A percentile compares a stretch with the other conserved stretches of the same genome.
Evolutionary conservation across 1,140 invertebrate species (phyloP).

Genomic region (Cyphomyrmex costatus): DNA sequence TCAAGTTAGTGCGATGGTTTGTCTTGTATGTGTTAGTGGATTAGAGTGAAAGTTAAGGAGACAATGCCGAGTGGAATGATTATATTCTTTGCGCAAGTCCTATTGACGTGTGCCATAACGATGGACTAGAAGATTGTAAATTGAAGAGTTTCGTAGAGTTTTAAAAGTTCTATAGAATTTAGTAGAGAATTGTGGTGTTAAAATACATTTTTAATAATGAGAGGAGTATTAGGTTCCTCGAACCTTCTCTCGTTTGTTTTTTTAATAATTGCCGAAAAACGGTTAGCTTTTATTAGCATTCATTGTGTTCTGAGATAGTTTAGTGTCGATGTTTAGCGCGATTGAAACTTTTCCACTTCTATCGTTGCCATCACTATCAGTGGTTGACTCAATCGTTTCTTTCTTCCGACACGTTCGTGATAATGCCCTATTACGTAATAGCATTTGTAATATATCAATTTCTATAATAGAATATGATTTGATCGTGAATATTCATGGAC

Average conservation of each 20-base stretch:
- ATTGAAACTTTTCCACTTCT: background rate
- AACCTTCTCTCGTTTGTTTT: background rate
- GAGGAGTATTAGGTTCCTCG: background rate
- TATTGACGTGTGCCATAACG: conserved; percentile 14
- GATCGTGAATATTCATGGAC: conserved; percentile 19
- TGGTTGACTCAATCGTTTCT: background rate
- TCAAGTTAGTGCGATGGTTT: background rate
- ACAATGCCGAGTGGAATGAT: background rate
- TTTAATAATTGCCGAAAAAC: background rate
- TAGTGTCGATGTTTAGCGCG: background rate
- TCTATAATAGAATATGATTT: conserved; percentile 25
- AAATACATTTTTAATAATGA: conserved; percentile 3
- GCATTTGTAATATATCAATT: conserved; percentile 47
- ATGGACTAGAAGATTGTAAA: background rate
- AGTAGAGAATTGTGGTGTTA: background rate
- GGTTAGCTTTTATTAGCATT: background rate
- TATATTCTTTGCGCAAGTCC: conserved; percentile 12
- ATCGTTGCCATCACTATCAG: background rate
- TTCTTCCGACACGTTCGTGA: conserved; percentile 11
- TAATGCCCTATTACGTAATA: conserved; percentile 13
- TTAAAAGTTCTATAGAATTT: background rate
- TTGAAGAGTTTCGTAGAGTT: conserved; percentile 8
- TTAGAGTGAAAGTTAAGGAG: background rate
- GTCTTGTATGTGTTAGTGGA: background rate
- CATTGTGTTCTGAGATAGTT: background rate